Base-by-base conservation (phyloP, 2,797 vertebrate species). In the Oryzias dopingdopingensis region DNA sequence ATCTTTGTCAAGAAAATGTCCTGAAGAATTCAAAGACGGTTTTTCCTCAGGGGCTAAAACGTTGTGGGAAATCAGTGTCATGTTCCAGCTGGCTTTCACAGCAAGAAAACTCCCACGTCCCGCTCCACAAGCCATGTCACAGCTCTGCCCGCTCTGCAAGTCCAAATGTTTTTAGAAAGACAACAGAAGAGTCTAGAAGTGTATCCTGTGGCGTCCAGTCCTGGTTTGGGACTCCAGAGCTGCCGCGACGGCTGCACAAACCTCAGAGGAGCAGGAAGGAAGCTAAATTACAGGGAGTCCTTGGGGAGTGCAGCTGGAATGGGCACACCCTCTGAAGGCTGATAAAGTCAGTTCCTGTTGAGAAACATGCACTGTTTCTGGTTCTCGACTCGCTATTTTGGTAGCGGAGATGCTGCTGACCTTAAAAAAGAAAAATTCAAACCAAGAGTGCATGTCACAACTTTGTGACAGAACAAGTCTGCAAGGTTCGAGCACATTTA, bases 231-330 rank as follows among this genome's bases (percentile, higher is more conserved):
- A 44, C 43, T n/a, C n/a, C 16, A 43, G 42, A 43, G 16, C 42
- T 16, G 17, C 14, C 7, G 4, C 3, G 32, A n/a, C 18, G 4
- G 10, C 43, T 17, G n/a, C n/a, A 12, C 17, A 45, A 74, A 64
- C 51, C 37, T 54, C 52, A 1, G 1, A 68, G 65, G 70, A 74
- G 61, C 18, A 67, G 60, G 66, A 80, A 70, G 65, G 81, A 76
- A 84, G 71, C 70, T 14, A 87, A 89, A 88, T 88, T 82, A 87
- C 75, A 88, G 85, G 82, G 84, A 88, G 77, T 84, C 83, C 68
- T 84, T 20, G 32, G 76, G 74, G 85, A 86, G 72, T 51, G 49
- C 81, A 86, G 80, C 80, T 86, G 85, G 80, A 79, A 57, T 14
- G 72, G 85, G 83, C 85, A 85, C 89, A 81, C 86, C 87, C 86